Conservation (phyloP, 2,888 invertebrate genomes). For the Epirrita christyi region DNA sequence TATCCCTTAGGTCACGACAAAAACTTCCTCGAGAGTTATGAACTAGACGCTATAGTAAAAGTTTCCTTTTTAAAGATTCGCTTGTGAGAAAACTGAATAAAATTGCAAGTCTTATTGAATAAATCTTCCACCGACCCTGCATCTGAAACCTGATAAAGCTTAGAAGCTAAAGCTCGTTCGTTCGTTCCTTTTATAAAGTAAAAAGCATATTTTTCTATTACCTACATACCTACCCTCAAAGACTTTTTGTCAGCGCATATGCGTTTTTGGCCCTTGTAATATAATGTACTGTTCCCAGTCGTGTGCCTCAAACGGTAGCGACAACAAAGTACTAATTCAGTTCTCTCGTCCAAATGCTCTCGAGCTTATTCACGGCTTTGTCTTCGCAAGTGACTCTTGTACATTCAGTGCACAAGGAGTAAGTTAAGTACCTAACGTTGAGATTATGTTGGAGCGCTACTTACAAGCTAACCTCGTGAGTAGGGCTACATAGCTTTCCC, state of each 20-base stretch:
- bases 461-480: constrained; percentile 2
- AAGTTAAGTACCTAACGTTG: no score
- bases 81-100: constrained; percentile 9
- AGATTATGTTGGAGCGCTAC: constrained; percentile 6
- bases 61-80: constrained; percentile 1
- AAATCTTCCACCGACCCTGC: constrained; percentile 3
- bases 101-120: constrained; percentile 4
- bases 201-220: no score
- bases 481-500: neutral
- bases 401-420: constrained; percentile 14
- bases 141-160: constrained; percentile 11
- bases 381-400: constrained; percentile 13
- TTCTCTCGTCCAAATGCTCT: constrained; percentile 24
- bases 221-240: no score
- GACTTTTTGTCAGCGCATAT: no score
- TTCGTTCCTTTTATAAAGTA: constrained; percentile 13
- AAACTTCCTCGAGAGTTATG: no score
- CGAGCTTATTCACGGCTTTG: constrained; percentile 18
- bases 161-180: constrained; percentile 10
- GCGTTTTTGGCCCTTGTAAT: no score
- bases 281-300: neutral
- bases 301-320: constrained; percentile 11
- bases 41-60: constrained; percentile 1
- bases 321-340: constrained; percentile 23
- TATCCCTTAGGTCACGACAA: no score